A percentile compares a stretch with the other conserved stretches of the same genome.
These are phyloP conservation scores for Myotis findleyi DNA, from an alignment of 2,797 vertebrate genomes.

Conservation along the genomic window DNA sequence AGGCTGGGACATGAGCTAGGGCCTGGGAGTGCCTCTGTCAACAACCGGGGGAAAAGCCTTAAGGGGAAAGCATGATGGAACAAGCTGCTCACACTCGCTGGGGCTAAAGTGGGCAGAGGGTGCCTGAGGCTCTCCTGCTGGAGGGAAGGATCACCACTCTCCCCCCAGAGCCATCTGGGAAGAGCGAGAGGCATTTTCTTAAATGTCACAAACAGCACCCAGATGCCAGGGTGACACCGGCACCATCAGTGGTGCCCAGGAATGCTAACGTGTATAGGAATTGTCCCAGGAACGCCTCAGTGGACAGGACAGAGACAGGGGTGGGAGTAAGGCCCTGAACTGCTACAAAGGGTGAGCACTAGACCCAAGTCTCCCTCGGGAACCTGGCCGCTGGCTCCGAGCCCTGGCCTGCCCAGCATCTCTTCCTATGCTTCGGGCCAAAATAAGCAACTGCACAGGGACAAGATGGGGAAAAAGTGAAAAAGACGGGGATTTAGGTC, in stretches of 20 bases:
- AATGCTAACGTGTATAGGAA: not conserved
- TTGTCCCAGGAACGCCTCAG: not conserved
- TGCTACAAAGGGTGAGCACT: not conserved
- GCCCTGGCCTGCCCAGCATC: constrained; percentile 58
- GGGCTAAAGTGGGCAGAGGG: not conserved
- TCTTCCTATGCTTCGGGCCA: constrained; percentile 68
- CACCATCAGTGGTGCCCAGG: not conserved
- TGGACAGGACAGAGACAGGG: not conserved
- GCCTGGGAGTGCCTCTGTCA: not conserved
- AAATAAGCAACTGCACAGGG: constrained; percentile 67
- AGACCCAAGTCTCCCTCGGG: constrained; percentile 54
- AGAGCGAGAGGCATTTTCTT: not conserved
- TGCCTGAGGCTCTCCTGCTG: not conserved
- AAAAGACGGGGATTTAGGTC: constrained; percentile 30
- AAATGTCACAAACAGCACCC: not conserved
- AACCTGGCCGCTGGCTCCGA: constrained; percentile 61
- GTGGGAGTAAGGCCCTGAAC: not conserved
- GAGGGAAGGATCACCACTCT: not conserved
- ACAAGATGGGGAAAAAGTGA: constrained; percentile 47
- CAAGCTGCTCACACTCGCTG: not conserved
- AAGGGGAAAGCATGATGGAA: not conserved
- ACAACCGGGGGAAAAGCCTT: not conserved
- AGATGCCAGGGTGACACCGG: not conserved
- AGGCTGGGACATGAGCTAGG: not conserved
- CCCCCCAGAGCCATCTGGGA: not conserved